Percentiles rank a stretch among this genome's conserved stretches.
phyloP scores from a whole-genome alignment of 2,888 invertebrate species.

The Philopedon plagiatum region DNA sequence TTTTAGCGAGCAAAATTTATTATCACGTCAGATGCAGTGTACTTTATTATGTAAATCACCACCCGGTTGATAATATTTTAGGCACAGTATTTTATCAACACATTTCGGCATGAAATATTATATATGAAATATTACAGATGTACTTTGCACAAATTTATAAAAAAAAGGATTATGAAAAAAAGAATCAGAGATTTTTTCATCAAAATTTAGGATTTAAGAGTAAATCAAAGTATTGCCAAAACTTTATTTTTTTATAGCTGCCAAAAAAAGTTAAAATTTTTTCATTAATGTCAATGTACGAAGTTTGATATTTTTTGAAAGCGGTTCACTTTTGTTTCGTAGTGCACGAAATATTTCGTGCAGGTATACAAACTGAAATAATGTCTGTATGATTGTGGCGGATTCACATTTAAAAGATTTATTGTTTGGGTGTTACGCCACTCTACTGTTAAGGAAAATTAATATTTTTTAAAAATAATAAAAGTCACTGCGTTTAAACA shows the following conservation, averaged over 20 bases:
- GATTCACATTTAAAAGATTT: too few species aligned
- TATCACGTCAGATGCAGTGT: not conserved
- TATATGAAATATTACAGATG: slow-evolving; percentile 9
- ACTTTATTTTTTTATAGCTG: slow-evolving; percentile 25
- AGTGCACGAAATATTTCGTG: too few species aligned
- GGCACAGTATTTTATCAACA: not conserved
- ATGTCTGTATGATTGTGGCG: too few species aligned
- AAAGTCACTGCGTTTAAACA: too few species aligned
- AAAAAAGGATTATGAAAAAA: slow-evolving; percentile 3
- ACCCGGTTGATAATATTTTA: not conserved
- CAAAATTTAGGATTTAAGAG: slow-evolving; percentile 28
- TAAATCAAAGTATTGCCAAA: slow-evolving; percentile 11
- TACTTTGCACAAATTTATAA: slow-evolving; percentile 7
- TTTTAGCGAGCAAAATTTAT: not conserved
- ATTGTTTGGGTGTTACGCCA: too few species aligned
- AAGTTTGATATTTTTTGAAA: too few species aligned
- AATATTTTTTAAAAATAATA: too few species aligned
- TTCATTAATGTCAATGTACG: too few species aligned
- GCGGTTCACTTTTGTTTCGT: too few species aligned
- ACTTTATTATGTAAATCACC: not conserved
- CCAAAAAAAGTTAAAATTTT: too few species aligned
- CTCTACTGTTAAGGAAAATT: too few species aligned
- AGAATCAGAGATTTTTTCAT: slow-evolving; percentile 9
- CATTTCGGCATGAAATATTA: slow-evolving; percentile 12
- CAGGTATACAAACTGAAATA: too few species aligned